phyloP scores from a whole-genome alignment of 2,888 invertebrate genomes.

The Apotomis turbidana region DNA sequence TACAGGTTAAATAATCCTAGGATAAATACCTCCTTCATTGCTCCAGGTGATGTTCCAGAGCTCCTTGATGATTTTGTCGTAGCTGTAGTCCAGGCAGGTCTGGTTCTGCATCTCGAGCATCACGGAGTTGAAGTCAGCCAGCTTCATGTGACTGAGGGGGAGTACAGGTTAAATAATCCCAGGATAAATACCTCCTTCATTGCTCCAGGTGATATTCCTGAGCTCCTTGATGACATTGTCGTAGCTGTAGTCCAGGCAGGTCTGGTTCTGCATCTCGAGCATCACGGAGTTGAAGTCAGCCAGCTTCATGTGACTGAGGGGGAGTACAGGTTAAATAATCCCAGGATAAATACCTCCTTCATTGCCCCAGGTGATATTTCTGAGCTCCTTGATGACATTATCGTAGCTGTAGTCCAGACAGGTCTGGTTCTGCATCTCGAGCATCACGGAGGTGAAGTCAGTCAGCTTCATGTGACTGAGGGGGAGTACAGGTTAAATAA shows the following conservation, averaged over 20 bases:
- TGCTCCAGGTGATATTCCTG: constrained; percentile 87
- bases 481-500: no score
- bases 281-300: constrained; percentile 89
- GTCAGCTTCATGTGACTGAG: constrained; percentile 75
- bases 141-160: constrained; percentile 44
- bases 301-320: constrained; percentile 58
- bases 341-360: constrained; percentile 53
- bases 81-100: constrained; percentile 93
- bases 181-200: constrained; percentile 58
- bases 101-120: constrained; percentile 86
- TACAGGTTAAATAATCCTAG: no score
- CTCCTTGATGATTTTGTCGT: constrained; percentile 88
- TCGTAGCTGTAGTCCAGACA: constrained; percentile 94
- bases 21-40: no score
- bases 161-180: no score
- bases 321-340: no score
- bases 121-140: constrained; percentile 89
- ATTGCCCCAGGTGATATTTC: constrained; percentile 86
- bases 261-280: constrained; percentile 86
- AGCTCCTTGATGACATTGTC: constrained; percentile 88
- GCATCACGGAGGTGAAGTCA: constrained; percentile 87
- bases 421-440: constrained; percentile 86
- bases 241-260: constrained; percentile 94
- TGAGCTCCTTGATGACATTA: constrained; percentile 88
- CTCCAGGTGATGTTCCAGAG: constrained; percentile 88